phyloP scores from a whole-genome alignment of 2,888 invertebrate genomes.

The Malacosoma neustria region DNA sequence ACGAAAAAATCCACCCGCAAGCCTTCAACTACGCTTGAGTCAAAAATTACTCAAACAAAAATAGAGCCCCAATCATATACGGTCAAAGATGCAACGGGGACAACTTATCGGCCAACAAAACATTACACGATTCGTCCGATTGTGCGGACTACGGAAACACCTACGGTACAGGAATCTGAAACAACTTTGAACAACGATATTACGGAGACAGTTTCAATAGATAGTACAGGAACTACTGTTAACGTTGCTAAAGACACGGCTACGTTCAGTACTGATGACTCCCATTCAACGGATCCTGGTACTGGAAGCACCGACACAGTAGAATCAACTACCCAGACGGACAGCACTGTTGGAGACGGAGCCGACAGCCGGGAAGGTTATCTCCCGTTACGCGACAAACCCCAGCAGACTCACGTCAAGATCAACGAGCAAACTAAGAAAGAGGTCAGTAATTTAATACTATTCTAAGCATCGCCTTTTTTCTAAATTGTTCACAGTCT shows the following conservation, averaged over 20 bases:
- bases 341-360: slow-evolving; percentile 51
- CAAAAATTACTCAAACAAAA: slow-evolving; percentile 49
- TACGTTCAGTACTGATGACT: slow-evolving; percentile 48
- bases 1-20: slow-evolving; percentile 53
- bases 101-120: slow-evolving; percentile 60
- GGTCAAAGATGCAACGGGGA: slow-evolving; percentile 39
- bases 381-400: slow-evolving; percentile 63
- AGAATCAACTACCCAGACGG: slow-evolving; percentile 46
- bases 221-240: slow-evolving; percentile 46
- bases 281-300: slow-evolving; percentile 45
- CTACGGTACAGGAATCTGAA: slow-evolving; percentile 57
- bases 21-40: slow-evolving; percentile 44
- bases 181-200: slow-evolving; percentile 65
- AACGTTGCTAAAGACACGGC: slow-evolving; percentile 42
- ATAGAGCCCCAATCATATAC: slow-evolving; percentile 34
- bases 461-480: slow-evolving; percentile 36
- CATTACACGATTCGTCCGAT: slow-evolving; percentile 70
- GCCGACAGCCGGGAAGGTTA: slow-evolving; percentile 68
- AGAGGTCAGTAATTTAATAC: slow-evolving; percentile 68
- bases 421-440: slow-evolving; percentile 72
- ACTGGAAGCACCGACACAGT: slow-evolving; percentile 46
- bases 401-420: slow-evolving; percentile 64
- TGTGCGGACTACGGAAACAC: slow-evolving; percentile 53
- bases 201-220: slow-evolving; percentile 63
- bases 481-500: slow-evolving; percentile 56